These are phyloP conservation scores for Bedellia somnulentella DNA, from an alignment of 2,888 invertebrate genomes.

Conservation along the genomic window DNA sequence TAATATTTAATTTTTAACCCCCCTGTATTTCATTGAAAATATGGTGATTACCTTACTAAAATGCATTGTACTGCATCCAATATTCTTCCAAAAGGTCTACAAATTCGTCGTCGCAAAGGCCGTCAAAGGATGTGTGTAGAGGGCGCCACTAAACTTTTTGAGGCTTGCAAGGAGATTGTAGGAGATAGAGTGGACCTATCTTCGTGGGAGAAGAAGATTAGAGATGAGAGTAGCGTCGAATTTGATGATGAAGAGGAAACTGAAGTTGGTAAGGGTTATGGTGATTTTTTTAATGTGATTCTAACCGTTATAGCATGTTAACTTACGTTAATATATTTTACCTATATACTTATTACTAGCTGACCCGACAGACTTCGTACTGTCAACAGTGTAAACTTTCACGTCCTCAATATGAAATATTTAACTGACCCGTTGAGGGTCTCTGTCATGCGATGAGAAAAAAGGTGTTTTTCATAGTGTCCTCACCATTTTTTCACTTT, in stretches of 20 bases:
- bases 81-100: too few species aligned
- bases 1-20: background rate
- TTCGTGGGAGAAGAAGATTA: conserved; percentile 84
- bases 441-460: too few species aligned
- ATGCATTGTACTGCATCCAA: background rate
- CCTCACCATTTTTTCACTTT: too few species aligned
- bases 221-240: conserved; percentile 69
- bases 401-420: too few species aligned
- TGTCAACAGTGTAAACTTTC: too few species aligned
- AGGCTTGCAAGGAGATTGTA: conserved; percentile 77
- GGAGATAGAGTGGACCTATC: conserved; percentile 72
- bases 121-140: conserved; percentile 76
- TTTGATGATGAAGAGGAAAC: conserved; percentile 61
- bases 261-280: conserved; percentile 29
- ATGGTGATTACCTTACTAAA: too few species aligned
- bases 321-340: too few species aligned
- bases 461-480: too few species aligned
- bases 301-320: conserved; percentile 73
- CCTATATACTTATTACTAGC: too few species aligned
- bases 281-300: too few species aligned
- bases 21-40: background rate
- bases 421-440: too few species aligned
- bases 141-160: conserved; percentile 77
- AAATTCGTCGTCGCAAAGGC: conserved; percentile 65
- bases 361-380: too few species aligned